Evolutionary conservation across 2,797 vertebrate species (phyloP).

Genomic region (Chlorospingus semifuscus): DNA sequence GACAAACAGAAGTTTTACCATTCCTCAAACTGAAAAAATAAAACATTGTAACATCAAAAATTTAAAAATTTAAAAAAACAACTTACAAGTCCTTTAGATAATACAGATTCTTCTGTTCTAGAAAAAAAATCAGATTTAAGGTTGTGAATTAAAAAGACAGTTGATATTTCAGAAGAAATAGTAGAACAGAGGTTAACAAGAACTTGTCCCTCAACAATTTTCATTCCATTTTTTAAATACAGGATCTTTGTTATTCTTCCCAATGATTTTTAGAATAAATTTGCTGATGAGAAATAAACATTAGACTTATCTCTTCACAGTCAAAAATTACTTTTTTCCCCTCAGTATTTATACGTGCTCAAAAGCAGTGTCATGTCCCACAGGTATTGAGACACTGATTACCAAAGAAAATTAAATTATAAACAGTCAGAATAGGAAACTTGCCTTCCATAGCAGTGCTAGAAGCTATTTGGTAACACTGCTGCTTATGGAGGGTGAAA

Average conservation of each 20-base stretch:
- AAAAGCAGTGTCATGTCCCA: not conserved
- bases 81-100: conserved; percentile 94
- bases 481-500: not conserved
- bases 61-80: not conserved
- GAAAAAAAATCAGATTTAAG: conserved; percentile 28
- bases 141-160: not conserved
- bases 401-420: not conserved
- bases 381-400: not conserved
- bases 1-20: not conserved
- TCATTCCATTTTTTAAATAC: not conserved
- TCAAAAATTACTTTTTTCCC: not conserved
- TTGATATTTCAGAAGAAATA: not conserved
- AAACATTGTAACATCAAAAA: not conserved
- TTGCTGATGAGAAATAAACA: not conserved
- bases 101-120: conserved; percentile 90
- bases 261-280: not conserved
- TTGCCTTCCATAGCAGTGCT: not conserved
- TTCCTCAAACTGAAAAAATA: not conserved
- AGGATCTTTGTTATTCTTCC: not conserved
- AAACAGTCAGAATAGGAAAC: not conserved
- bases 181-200: not conserved
- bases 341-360: not conserved
- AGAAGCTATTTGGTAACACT: not conserved
- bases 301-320: not conserved
- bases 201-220: not conserved